A percentile compares a stretch with the other conserved stretches of the same genome.
phyloP scores from a whole-genome alignment of 2,888 invertebrate species.

The Protodeltote pygarga region DNA sequence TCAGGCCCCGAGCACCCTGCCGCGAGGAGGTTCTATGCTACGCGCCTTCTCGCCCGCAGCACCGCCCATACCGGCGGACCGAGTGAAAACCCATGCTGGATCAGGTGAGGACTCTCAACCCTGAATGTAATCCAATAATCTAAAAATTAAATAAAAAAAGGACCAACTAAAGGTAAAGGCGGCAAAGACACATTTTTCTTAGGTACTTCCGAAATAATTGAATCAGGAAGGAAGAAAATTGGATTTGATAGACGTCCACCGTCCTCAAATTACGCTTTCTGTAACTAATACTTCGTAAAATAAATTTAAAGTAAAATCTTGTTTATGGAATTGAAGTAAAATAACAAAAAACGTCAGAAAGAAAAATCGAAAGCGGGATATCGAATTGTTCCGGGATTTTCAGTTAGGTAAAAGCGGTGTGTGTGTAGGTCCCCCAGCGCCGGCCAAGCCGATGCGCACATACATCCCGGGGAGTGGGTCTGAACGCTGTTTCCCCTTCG shows the following conservation, averaged over 20 bases:
- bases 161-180: slow-evolving; percentile 3
- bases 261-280: not conserved
- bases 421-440: slow-evolving; percentile 74
- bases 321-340: not conserved
- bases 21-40: slow-evolving; percentile 88
- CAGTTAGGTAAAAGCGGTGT: slow-evolving; percentile 60
- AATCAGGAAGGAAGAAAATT: slow-evolving; percentile 28
- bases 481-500: slow-evolving; percentile 75
- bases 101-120: slow-evolving; percentile 52
- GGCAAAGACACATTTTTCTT: slow-evolving; percentile 13
- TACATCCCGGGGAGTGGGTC: slow-evolving; percentile 74
- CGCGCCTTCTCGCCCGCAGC: slow-evolving; percentile 89
- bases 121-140: too few species aligned
- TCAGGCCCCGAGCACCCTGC: slow-evolving; percentile 87
- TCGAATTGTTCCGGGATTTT: slow-evolving; percentile 29
- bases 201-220: slow-evolving; percentile 18
- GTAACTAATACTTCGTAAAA: not conserved
- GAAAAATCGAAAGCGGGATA: not conserved
- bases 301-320: not conserved
- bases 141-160: slow-evolving; percentile 21
- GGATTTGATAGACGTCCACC: slow-evolving; percentile 13
- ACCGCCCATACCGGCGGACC: slow-evolving; percentile 87
- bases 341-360: not conserved
- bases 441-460: slow-evolving; percentile 75
- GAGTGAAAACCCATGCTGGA: slow-evolving; percentile 83